Conservation (phyloP, 2,888 invertebrate genomes). For the Dendrolimus houi region DNA sequence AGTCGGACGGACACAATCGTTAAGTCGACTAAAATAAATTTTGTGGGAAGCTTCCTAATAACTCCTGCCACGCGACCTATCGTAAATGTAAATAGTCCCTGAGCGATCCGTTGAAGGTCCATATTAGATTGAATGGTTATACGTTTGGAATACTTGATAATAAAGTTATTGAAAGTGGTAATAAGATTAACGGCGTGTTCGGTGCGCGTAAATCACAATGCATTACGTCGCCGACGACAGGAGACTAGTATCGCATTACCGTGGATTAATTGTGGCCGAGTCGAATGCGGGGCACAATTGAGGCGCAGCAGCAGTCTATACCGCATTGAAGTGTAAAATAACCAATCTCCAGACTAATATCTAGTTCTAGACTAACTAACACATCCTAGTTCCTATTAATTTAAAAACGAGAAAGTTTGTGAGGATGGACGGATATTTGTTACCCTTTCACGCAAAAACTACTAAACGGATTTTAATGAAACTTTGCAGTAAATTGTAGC, state of each 20-base stretch:
- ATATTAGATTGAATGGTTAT: conserved; percentile 42
- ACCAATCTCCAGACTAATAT: too few species aligned
- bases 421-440: too few species aligned
- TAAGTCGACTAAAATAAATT: conserved; percentile 67
- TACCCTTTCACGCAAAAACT: too few species aligned
- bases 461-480: too few species aligned
- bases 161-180: conserved; percentile 75
- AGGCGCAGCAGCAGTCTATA: conserved; percentile 38
- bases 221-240: conserved; percentile 70
- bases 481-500: too few species aligned
- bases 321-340: conserved; percentile 3
- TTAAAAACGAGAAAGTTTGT: too few species aligned
- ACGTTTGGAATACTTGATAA: conserved; percentile 48
- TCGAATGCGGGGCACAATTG: conserved; percentile 46
- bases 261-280: conserved; percentile 66
- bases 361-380: too few species aligned
- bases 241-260: conserved; percentile 67
- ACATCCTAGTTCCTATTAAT: too few species aligned
- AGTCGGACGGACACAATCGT: conserved; percentile 56
- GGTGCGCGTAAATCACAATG: conserved; percentile 69
- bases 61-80: conserved; percentile 31
- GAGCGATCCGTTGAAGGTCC: conserved; percentile 40
- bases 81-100: conserved; percentile 39
- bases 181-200: conserved; percentile 71
- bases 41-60: conserved; percentile 60